Evolutionary conservation across 2,888 invertebrate species (phyloP), one percentile per base, ranked within the genome.

Genomic region (Plemyria rubiginata): DNA sequence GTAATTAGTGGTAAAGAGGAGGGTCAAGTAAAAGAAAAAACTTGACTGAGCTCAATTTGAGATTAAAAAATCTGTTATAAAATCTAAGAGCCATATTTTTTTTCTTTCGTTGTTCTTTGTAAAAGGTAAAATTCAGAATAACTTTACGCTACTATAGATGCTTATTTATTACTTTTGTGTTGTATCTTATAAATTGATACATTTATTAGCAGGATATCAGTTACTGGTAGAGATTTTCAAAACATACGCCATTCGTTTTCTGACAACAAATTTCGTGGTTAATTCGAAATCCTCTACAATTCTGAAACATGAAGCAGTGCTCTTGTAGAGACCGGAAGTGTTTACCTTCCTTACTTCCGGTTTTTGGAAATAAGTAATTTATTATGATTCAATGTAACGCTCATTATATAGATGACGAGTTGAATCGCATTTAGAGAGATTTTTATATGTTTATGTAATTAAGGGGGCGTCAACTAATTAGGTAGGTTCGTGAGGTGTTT

Each of bases 311-410:
- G 40, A 55, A 63, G 52, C 32, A 52, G 54, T 53, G 40, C 22
- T 54, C 45, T 54, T 40, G 40, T 54, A 56, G 56, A 43, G n/a
- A 54, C 62, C 45, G 55, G 67, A 63, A 49, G 16, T 60, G 11
- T 38, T 57, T 58, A 59, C 43, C 8, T 13, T 52, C 60, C 38
- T 13, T 53, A 62, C 38, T 62, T 67, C 70, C 67, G 57, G 61
- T 53, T 45, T 16, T 13, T 60, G 58, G 60, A 61, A 62, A 56
- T 55, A 56, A 1, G 32, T 32, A 8, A 29, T 29, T 15, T 52
- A 50, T 62, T 57, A 51, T 50, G 36, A 4, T 62, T 59, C 16
- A 41, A 43, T 53, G 16, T 22, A 0, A 16, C 11, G 16, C 16
- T 16, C 45, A 15, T 43, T 13, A n/a, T n/a, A n/a, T n/a, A 43